Base-by-base conservation (phyloP, 2,113 vertebrate species). In the Rutilus rutilus region DNA sequence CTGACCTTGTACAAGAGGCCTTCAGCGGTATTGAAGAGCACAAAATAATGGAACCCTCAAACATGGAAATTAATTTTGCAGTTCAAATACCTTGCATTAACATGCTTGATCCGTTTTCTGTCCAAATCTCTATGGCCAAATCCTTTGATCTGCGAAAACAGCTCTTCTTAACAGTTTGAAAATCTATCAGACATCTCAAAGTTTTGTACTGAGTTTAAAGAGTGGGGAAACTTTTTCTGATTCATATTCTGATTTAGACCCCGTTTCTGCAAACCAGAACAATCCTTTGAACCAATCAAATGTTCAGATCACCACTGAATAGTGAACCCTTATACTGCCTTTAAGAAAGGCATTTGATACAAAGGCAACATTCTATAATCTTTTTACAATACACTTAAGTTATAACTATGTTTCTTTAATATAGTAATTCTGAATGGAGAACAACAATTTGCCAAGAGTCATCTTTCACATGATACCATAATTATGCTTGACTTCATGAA, bases 1-100 rank as follows among this genome's bases (percentile, higher is more conserved):
- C 19, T 60, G 77, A 71, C 85, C 85, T 81, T 73, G 65, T 36
- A 74, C 45, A 76, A 75, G 3, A 76, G 69, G 71, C 79, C 45
- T 76, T 83, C 47, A 59, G 82, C 30, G 12, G 3, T 67, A 82
- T 30, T 67, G 9, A 50, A n/a, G 2, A 10, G 15, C 25, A 64
- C 52, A 80, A 36, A 64, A 45, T 64, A 62, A 59, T 80, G 39
- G n/a, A 64, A 62, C 78, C 33, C 59, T 80, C 59, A 80, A 80
- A 80, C 6, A 80, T 47, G 14, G 17, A 52, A 82, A 82, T 69
- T 30, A 67, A 47, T 65, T 65, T 67, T 33, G 42, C 42, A 82
- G 79, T 65, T 67, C 62, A 82, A 52, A 82, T 52, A 52, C 42
- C 52, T 33, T 65, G 25, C n/a, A 27, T 81, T 65, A 65, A 42